phyloP scores from a whole-genome alignment of 2,113 vertebrate species.

The Tursiops truncatus region DNA sequence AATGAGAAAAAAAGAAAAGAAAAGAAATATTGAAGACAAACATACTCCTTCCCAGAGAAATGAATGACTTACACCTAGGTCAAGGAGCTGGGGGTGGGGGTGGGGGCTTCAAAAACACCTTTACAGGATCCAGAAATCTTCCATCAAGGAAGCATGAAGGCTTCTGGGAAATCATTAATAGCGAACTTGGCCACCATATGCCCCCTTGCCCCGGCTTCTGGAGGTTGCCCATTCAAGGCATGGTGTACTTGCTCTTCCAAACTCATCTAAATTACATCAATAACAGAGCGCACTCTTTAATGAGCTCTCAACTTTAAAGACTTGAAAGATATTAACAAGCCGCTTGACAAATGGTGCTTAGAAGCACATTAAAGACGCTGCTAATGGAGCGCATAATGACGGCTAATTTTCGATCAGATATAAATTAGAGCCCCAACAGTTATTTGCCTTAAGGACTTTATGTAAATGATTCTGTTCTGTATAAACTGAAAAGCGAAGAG shows the following conservation, averaged over 20 bases:
- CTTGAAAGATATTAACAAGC: conserved; percentile 99
- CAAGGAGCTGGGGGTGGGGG: background rate
- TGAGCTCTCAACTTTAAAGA: conserved; percentile 99
- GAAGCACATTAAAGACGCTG: conserved; percentile 99
- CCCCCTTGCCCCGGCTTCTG: conserved; percentile 56
- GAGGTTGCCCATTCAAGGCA: conserved; percentile 79
- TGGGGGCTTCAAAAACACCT: background rate
- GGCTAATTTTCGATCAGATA: conserved; percentile 99
- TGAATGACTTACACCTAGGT: background rate
- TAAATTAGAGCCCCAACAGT: conserved; percentile 99
- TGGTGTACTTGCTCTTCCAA: conserved; percentile 86
- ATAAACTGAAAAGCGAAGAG: conserved; percentile 93
- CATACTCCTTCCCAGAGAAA: background rate
- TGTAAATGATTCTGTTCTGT: conserved; percentile 99
- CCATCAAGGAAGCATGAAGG: background rate
- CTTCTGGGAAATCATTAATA: conserved; percentile 29
- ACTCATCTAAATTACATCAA: conserved; percentile 97
- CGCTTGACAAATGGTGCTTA: conserved; percentile 99
- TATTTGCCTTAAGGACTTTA: conserved; percentile 99
- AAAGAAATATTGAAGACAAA: background rate
- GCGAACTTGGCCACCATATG: conserved; percentile 45
- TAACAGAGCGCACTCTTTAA: conserved; percentile 97
- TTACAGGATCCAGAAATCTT: background rate
- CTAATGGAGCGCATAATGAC: conserved; percentile 99
- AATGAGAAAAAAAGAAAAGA: background rate